A percentile compares a stretch with the other conserved stretches of the same genome.
phyloP scores from a whole-genome alignment of 1,140 invertebrate genomes.

The Drosophila ercepeae region DNA sequence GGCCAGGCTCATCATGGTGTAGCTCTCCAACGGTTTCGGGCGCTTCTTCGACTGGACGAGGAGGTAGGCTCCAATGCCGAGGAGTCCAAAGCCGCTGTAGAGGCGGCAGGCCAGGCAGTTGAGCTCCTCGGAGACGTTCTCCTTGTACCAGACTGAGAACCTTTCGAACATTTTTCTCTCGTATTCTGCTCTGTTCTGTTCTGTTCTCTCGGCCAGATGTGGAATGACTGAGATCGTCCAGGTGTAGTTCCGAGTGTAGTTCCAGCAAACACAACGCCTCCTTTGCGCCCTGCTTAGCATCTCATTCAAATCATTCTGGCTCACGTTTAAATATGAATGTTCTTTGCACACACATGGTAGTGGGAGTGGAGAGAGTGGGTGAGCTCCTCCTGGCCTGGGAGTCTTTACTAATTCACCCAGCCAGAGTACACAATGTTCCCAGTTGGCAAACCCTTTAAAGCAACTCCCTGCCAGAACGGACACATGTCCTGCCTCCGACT shows the following conservation, averaged over 20 bases:
- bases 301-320: constrained; percentile 52
- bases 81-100: background rate
- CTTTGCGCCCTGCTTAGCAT: background rate
- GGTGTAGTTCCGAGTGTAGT: constrained; percentile 4
- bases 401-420: constrained; percentile 1
- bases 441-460: background rate
- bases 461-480: too few species aligned
- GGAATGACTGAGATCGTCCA: background rate
- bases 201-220: background rate
- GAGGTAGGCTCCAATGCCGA: background rate
- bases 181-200: too few species aligned
- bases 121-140: background rate
- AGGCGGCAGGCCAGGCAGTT: constrained; percentile 1
- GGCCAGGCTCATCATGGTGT: background rate
- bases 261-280: background rate
- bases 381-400: background rate
- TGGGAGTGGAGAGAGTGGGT: background rate
- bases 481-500: too few species aligned
- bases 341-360: constrained; percentile 22
- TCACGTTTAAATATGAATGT: constrained; percentile 54
- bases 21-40: background rate
- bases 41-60: background rate
- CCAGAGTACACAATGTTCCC: background rate
- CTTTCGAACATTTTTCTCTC: background rate
- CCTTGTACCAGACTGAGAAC: background rate